These are phyloP conservation scores for Heliopora coerulea DNA, from an alignment of 92 coral and sea anemone genomes.

Conservation along the genomic window DNA sequence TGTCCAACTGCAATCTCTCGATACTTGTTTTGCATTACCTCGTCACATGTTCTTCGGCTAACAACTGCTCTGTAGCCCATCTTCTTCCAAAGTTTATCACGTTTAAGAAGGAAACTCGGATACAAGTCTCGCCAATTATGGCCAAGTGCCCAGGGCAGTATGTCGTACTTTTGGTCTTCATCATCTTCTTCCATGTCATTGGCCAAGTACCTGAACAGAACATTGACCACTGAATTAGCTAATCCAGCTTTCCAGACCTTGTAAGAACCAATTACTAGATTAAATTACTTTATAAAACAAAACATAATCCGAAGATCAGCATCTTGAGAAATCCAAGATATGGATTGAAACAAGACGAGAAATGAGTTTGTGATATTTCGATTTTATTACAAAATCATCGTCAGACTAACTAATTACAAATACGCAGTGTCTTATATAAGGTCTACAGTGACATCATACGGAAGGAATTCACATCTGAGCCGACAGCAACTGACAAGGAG, in stretches of 20 bases:
- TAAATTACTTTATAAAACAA: too few species aligned
- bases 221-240: background rate
- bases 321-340: too few species aligned
- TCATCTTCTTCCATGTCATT: conserved; percentile 99
- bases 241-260: background rate
- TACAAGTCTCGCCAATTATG: conserved; percentile 92
- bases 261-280: too few species aligned
- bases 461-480: too few species aligned
- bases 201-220: conserved; percentile 71
- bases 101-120: conserved; percentile 73
- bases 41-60: conserved; percentile 92
- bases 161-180: conserved; percentile 97
- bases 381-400: too few species aligned
- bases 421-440: too few species aligned
- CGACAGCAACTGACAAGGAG: too few species aligned
- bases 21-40: conserved; percentile 50
- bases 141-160: conserved; percentile 98
- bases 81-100: conserved; percentile 84
- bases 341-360: too few species aligned
- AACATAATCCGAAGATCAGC: too few species aligned
- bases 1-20: background rate
- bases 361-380: too few species aligned
- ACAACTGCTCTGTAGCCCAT: conserved; percentile 94
- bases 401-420: too few species aligned
- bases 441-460: too few species aligned